Conservation (phyloP, 2,888 invertebrate genomes). For the Troglohyphantes excavatus region DNA sequence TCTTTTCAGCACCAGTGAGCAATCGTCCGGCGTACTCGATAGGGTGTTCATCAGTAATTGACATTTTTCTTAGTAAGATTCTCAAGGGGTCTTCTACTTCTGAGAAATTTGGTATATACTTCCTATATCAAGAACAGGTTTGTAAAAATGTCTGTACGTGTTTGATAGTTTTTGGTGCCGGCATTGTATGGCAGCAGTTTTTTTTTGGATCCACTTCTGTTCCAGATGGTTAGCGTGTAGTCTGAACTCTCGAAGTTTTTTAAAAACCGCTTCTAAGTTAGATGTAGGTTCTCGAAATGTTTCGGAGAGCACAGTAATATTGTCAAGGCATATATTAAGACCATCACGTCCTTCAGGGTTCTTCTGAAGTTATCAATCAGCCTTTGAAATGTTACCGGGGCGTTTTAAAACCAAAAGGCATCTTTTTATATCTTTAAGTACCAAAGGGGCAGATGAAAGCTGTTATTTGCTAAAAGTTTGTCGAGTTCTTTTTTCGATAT, state of each 20-base stretch:
- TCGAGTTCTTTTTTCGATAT: conserved; percentile 2
- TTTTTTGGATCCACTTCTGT: background rate
- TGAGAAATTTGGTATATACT: background rate
- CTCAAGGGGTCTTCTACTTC: background rate
- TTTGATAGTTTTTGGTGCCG: background rate
- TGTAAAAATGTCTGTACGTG: background rate
- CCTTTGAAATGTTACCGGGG: conserved; percentile 37
- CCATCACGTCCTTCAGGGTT: background rate
- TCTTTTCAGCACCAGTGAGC: no score
- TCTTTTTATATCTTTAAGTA: background rate
- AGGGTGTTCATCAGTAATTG: background rate
- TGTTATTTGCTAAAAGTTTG: background rate
- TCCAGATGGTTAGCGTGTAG: background rate
- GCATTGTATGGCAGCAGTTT: conserved; percentile 3
- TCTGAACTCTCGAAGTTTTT: background rate
- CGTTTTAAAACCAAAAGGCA: conserved; percentile 12
- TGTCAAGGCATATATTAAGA: conserved; percentile 50
- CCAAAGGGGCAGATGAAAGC: conserved; percentile 32
- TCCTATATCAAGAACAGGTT: background rate
- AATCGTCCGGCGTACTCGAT: no score
- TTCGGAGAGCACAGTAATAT: conserved; percentile 34
- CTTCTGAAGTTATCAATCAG: conserved; percentile 20
- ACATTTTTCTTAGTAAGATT: conserved; percentile 5
- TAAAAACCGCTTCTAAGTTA: background rate
- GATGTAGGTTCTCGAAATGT: background rate